Base-by-base conservation (phyloP, 2,113 vertebrate species). In the Nibea coibor region DNA sequence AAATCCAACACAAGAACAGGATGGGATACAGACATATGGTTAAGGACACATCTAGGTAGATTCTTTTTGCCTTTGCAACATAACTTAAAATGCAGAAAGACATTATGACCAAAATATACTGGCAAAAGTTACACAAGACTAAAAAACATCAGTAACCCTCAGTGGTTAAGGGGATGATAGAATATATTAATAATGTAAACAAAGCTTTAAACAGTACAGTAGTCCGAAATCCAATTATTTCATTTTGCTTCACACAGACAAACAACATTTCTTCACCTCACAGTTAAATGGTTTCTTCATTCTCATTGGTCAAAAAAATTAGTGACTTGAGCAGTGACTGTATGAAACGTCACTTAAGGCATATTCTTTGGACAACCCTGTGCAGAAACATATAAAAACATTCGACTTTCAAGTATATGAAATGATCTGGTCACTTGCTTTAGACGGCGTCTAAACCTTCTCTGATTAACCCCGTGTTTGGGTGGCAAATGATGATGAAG, bases 181-280 rank as follows among this genome's bases (percentile, higher is more conserved):
- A 94, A 95, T 95, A 95, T 95, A 96, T 95, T 95, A 95, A 87
- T 93, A 93, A 94, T 94, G 91, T 94, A 94, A 95, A 95, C 93
- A 93, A 86, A 81, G 80, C 75, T 94, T 94, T 91, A 88, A 91
- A 92, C 87, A 93, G 90, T 86, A 94, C 91, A 91, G 87, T 86
- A 90, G 87, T 92, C 81, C 71, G 68, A 88, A 84, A 87, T 80
- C 86, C 58, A 89, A 89, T 86, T 68, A 69, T 64, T 79, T 81
- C 50, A 57, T 77, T 80, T 83, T 39, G 72, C 75, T 75, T 74
- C 50, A 71, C 65, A 80, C 48, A 70, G 78, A 82, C 54, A 67
- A 71, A 83, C 87, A 72, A 83, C 87, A 72, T 16, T 69, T 28
- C 45, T 67, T 70, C 22, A 15, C 74, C 76, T 88, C 65, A 83